Base-by-base conservation (phyloP, 2,113 vertebrate species). In the Erpornis zantholeuca region DNA sequence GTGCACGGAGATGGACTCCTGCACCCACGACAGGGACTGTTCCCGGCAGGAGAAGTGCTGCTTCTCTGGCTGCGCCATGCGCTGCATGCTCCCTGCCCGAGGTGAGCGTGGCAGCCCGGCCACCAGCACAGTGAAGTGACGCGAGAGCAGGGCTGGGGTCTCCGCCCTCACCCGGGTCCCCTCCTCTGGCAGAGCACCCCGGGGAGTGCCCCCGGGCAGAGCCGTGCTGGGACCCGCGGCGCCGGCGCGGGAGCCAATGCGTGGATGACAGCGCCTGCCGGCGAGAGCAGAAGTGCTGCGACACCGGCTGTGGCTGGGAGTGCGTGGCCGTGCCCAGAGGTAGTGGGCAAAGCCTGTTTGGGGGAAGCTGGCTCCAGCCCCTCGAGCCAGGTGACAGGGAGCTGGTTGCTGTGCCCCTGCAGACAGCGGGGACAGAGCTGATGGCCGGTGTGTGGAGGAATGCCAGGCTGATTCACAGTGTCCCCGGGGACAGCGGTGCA, bases 21-120 rank as follows among this genome's bases (percentile, higher is more conserved):
- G 96, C 6, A 0, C 6, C 52, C 95, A 96, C 4, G 92, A 95
- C 94, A 77, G 94, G 69, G 83, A 97, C 72, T 97, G 96, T 47
- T 47, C 94, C 56, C 69, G 52, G 47, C 94, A 92, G 90, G 50
- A 95, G 64, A 97, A 97, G 15, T 95, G 95, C 91, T 97, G 95
- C 69, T 96, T 94, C 88, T 80, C 88, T 0, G 86, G 95, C 94
- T 97, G 96, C 0, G 63, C 88, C 88, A 90, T 94, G 95, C 47
- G 0, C 88, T 94, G 95, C 21, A 1, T 50, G 60, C 91, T 29
- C 69, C 91, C 82, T 13, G 86, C 92, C 64, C 50, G 9, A 56
- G 95, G 96, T 97, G 76, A 96, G 60, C 3, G 0, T 0, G 0
- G 44, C 60, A 49, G 33, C 57, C 13, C 2, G 1, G 57, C 19